These are phyloP conservation scores for Allophyes oxyacanthae DNA, from an alignment of 2,888 invertebrate species.

Conservation along the genomic window DNA sequence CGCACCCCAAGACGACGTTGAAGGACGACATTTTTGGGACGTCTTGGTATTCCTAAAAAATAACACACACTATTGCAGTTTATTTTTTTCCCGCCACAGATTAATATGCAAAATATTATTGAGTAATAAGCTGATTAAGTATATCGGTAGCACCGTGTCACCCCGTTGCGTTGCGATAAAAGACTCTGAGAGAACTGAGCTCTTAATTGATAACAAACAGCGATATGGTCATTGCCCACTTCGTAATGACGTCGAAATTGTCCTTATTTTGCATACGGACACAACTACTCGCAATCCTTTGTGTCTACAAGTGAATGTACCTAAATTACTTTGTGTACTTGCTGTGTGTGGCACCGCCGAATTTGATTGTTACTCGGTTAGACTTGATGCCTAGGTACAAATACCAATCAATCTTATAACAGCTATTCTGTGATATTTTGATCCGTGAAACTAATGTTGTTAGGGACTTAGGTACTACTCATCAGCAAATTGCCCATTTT, in stretches of 20 bases:
- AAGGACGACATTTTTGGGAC: slow-evolving; percentile 77
- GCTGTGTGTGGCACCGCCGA: too few species aligned
- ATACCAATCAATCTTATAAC: too few species aligned
- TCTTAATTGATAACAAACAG: slow-evolving; percentile 46
- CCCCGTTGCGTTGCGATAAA: slow-evolving; percentile 32
- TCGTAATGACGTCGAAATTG: slow-evolving; percentile 43
- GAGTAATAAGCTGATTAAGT: slow-evolving; percentile 31
- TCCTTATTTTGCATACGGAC: slow-evolving; percentile 41
- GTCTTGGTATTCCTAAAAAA: slow-evolving; percentile 55
- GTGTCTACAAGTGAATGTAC: slow-evolving; percentile 1
- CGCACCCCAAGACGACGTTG: slow-evolving; percentile 84
- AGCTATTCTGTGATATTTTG: too few species aligned
- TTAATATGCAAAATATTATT: slow-evolving; percentile 27
- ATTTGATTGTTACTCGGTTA: slow-evolving; percentile 3
- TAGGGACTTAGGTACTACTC: too few species aligned
- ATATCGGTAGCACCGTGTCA: slow-evolving; percentile 31
- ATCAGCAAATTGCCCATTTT: too few species aligned
- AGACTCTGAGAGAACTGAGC: slow-evolving; percentile 46
- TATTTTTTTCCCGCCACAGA: slow-evolving; percentile 33
- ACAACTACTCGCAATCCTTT: slow-evolving; percentile 9
- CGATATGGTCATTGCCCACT: slow-evolving; percentile 44
- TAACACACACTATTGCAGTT: slow-evolving; percentile 26
- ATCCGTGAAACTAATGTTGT: too few species aligned
- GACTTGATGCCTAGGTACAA: background rate
- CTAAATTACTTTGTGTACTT: slow-evolving; percentile 5